Evolutionary conservation across 1,140 invertebrate genomes (phyloP).

Genomic region (Cherax quadricarinatus): DNA sequence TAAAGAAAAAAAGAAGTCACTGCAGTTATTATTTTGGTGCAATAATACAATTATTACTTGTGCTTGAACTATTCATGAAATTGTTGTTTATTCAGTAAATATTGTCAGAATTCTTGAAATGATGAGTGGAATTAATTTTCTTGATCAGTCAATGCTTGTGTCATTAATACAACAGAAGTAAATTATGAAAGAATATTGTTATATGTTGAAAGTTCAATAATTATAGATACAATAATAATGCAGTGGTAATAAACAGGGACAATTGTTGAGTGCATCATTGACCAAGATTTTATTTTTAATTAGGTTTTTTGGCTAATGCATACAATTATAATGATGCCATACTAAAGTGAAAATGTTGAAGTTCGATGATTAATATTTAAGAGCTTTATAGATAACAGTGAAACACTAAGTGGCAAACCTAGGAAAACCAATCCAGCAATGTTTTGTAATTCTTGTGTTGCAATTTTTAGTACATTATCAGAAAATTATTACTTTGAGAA

Average conservation of each 20-base stretch:
- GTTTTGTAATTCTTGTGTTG: constrained; percentile 18
- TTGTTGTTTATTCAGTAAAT: too few species aligned
- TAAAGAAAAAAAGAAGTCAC: too few species aligned
- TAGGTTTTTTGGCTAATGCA: neutral
- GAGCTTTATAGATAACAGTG: constrained; percentile 61
- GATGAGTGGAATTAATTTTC: too few species aligned
- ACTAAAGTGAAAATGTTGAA: constrained; percentile 39
- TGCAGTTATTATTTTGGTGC: neutral
- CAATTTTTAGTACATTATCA: neutral
- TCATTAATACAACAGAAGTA: too few species aligned
- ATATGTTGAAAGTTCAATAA: neutral
- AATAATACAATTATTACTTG: too few species aligned
- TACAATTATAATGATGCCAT: neutral
- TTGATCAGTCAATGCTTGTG: too few species aligned
- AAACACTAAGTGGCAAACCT: constrained; percentile 58
- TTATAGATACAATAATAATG: neutral
- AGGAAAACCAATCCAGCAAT: constrained; percentile 23
- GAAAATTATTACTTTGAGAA: too few species aligned
- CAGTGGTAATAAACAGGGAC: neutral
- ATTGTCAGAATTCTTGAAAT: too few species aligned
- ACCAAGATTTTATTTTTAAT: constrained; percentile 10
- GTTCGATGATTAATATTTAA: constrained; percentile 41
- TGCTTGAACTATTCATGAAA: too few species aligned
- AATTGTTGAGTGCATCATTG: neutral
- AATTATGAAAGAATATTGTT: too few species aligned